These are phyloP conservation scores for Lophius piscatorius DNA, from an alignment of 2,113 vertebrate genomes.

Conservation along the genomic window DNA sequence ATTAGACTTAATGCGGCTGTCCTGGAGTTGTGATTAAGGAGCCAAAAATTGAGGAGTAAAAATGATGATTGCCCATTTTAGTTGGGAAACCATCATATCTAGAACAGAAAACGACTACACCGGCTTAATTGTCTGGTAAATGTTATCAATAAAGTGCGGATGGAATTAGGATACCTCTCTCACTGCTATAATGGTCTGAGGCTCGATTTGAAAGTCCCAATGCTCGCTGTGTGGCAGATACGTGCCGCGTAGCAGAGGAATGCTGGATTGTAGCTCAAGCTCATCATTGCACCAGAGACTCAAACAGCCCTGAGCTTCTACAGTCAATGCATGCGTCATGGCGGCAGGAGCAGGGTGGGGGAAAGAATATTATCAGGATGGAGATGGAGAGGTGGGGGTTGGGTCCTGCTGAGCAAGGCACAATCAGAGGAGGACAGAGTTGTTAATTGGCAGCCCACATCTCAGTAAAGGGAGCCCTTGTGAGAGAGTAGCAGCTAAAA, in stretches of 20 bases:
- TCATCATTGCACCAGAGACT: slow-evolving; percentile 34
- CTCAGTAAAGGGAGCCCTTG: slow-evolving; percentile 44
- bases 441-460: slow-evolving; percentile 65
- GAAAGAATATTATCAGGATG: slow-evolving; percentile 23
- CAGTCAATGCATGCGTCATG: slow-evolving; percentile 8
- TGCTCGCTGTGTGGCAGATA: slow-evolving; percentile 38
- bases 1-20: slow-evolving; percentile 53
- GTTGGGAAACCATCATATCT: slow-evolving; percentile 30
- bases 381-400: slow-evolving; percentile 15
- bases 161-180: slow-evolving; percentile 20
- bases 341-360: slow-evolving; percentile 8
- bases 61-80: slow-evolving; percentile 31
- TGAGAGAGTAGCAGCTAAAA: slow-evolving; percentile 61
- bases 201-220: slow-evolving; percentile 26
- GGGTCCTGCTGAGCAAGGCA: slow-evolving; percentile 35
- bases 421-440: slow-evolving; percentile 26
- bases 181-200: slow-evolving; percentile 11
- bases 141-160: slow-evolving; percentile 24
- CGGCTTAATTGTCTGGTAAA: slow-evolving; percentile 40
- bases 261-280: slow-evolving; percentile 24
- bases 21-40: slow-evolving; percentile 45
- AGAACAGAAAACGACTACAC: slow-evolving; percentile 39
- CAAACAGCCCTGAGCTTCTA: slow-evolving; percentile 23
- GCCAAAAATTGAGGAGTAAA: slow-evolving; percentile 30
- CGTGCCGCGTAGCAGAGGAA: slow-evolving; percentile 32